These are phyloP conservation scores for Sphinx pinastri DNA, from an alignment of 2,888 invertebrate species.

Conservation along the genomic window DNA sequence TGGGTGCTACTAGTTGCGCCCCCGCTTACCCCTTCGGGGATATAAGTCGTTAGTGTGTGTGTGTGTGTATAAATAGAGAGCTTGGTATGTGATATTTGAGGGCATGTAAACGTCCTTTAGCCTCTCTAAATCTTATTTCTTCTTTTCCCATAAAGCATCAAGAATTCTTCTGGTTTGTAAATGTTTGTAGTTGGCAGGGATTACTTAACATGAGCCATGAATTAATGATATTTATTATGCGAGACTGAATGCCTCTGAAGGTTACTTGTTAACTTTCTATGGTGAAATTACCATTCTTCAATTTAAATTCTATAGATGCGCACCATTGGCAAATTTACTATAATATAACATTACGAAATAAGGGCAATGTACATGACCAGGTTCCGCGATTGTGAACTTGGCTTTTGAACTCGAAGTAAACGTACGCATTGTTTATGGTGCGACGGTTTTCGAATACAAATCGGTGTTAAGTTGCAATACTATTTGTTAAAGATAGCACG, in stretches of 20 bases:
- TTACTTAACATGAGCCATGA: too few relatives aligned
- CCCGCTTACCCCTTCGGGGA: too few relatives aligned
- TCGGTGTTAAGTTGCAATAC: neutral
- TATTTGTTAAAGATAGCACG: too few relatives aligned
- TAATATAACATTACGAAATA: neutral
- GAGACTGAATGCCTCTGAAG: neutral
- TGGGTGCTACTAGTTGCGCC: too few relatives aligned
- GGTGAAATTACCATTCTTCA: neutral
- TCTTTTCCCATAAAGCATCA: too few relatives aligned
- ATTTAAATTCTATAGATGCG: neutral
- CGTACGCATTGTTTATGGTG: neutral
- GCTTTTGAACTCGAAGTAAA: neutral
- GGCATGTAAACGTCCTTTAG: too few relatives aligned
- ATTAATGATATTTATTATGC: neutral
- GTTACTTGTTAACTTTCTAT: neutral
- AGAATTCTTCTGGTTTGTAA: too few relatives aligned
- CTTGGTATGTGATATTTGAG: too few relatives aligned
- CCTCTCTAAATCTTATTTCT: too few relatives aligned
- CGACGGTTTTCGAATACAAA: neutral
- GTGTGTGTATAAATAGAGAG: too few relatives aligned
- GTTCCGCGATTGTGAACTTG: slow-evolving; percentile 4
- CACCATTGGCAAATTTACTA: neutral
- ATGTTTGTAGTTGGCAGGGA: too few relatives aligned
- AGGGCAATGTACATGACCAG: neutral
- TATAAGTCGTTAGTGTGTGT: too few relatives aligned